phyloP scores from a whole-genome alignment of 2,888 invertebrate species.

The Agrochola lota region DNA sequence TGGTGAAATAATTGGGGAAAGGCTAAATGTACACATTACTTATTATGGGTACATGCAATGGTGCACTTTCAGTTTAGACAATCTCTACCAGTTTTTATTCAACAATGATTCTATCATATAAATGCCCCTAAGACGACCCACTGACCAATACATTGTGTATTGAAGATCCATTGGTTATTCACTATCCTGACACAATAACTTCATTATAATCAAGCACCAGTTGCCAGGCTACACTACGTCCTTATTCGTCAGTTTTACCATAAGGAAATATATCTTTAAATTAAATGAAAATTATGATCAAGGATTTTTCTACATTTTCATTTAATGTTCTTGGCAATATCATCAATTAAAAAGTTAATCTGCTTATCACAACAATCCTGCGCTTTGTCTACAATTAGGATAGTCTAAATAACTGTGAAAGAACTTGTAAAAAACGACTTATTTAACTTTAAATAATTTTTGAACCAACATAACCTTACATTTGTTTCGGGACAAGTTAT shows the following conservation, averaged over 20 bases:
- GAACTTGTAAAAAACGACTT: background rate
- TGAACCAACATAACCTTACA: conserved; percentile 56
- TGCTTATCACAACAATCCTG: background rate
- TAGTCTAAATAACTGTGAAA: background rate
- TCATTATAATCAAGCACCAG: background rate
- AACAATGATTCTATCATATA: background rate
- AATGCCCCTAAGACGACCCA: too few species aligned
- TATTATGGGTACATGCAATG: background rate
- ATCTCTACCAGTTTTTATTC: background rate
- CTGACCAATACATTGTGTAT: background rate
- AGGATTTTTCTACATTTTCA: background rate
- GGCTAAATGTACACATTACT: background rate
- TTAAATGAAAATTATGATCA: background rate
- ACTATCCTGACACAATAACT: background rate
- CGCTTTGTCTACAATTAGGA: background rate
- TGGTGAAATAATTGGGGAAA: background rate
- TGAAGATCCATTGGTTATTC: background rate
- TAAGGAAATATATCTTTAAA: background rate
- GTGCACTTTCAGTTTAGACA: background rate
- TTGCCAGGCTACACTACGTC: background rate
- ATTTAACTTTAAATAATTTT: conserved; percentile 6
- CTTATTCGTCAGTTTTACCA: background rate
- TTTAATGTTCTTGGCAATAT: background rate
- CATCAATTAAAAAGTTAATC: background rate
- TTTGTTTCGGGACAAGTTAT: conserved; percentile 11